A percentile compares a stretch with the other conserved stretches of the same genome.
Conservation (phyloP, 2,113 vertebrate species). For the Corapipo altera region DNA sequence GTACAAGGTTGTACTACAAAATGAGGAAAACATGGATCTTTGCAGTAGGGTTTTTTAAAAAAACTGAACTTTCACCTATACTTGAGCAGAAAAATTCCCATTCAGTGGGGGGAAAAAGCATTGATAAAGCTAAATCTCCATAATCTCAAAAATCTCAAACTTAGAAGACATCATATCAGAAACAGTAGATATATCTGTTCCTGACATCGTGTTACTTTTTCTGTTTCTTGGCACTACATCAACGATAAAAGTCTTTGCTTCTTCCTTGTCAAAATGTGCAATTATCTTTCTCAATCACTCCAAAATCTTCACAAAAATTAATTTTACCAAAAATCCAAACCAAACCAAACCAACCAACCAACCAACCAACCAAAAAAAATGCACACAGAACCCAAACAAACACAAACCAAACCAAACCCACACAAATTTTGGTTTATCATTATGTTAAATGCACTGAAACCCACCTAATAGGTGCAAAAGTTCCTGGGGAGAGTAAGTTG, state of each 20-base stretch:
- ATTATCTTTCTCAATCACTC: not conserved
- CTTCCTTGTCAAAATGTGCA: not conserved
- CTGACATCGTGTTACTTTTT: not conserved
- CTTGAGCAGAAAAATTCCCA: not conserved
- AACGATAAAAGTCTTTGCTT: not conserved
- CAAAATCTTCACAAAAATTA: not conserved
- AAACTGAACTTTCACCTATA: not conserved
- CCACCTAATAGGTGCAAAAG: not conserved
- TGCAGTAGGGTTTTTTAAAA: not conserved
- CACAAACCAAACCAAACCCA: not conserved
- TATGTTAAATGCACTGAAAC: not conserved
- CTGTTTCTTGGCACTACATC: not conserved
- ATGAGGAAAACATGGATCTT: not conserved
- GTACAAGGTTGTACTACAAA: not conserved
- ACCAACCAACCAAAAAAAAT: not conserved
- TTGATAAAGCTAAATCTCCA: not conserved
- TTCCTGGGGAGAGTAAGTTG: not conserved
- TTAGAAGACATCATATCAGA: not conserved
- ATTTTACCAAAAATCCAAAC: not conserved
- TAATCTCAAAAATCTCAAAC: not conserved
- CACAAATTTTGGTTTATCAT: not conserved
- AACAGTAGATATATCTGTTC: not conserved
- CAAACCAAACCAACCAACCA: not conserved
- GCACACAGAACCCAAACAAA: not conserved
- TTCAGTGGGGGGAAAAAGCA: not conserved